Conservation (phyloP, 2,888 invertebrate species). For the Tuberolachnus salignus region DNA sequence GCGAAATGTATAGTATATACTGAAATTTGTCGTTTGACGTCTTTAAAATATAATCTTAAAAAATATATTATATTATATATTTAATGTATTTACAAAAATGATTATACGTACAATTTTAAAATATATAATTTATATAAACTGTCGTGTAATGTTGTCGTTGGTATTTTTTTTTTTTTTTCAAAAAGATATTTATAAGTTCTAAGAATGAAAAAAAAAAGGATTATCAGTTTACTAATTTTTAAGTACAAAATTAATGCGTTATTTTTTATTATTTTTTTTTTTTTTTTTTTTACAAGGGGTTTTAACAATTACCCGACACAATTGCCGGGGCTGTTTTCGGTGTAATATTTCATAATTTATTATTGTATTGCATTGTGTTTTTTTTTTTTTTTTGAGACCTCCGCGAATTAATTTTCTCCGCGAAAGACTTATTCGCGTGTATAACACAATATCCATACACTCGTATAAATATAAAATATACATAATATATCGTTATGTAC, state of each 20-base stretch:
- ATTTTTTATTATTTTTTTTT: background rate
- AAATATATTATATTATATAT: no score
- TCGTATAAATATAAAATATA: background rate
- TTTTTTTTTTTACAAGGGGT: background rate
- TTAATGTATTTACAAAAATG: no score
- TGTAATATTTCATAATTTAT: no score
- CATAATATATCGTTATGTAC: background rate
- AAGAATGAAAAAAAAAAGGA: background rate
- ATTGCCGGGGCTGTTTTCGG: background rate
- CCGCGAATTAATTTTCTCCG: slow-evolving; percentile 13
- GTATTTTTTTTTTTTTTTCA: no score
- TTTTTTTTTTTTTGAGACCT: background rate
- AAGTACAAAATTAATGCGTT: background rate
- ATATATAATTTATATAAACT: no score
- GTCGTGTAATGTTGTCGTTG: no score
- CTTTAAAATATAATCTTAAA: no score
- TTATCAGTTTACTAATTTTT: no score
- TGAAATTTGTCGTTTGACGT: no score
- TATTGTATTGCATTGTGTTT: background rate
- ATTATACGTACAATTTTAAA: no score
- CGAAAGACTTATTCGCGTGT: background rate
- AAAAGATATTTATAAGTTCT: background rate
- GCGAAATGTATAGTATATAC: no score
- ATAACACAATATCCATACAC: background rate
- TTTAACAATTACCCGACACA: background rate